Percentiles rank a stretch among this genome's conserved stretches.
phyloP scores from a whole-genome alignment of 2,888 invertebrate species.

The Tupiocoris notatus region DNA sequence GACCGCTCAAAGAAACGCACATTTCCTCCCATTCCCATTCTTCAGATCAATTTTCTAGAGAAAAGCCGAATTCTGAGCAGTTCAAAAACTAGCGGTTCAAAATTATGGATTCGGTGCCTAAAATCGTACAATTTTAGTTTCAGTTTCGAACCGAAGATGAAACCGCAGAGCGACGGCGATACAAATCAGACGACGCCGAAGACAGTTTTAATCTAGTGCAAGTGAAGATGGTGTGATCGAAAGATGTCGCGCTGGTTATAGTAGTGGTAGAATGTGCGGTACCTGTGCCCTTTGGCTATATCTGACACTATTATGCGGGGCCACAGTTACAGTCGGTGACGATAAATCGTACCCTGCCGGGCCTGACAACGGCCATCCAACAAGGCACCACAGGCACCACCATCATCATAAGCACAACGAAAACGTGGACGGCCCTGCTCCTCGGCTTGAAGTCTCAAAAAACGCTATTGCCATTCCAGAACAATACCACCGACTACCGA shows the following conservation, averaged over 20 bases:
- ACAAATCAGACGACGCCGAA: neutral
- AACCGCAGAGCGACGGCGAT: neutral
- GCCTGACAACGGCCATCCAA: constrained; percentile 17
- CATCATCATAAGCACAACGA: constrained; percentile 43
- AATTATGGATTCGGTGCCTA: too few species aligned
- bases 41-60: too few species aligned
- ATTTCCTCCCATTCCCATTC: too few species aligned
- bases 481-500: neutral
- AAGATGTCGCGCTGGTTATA: neutral
- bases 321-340: neutral
- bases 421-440: constrained; percentile 41
- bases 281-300: constrained; percentile 26
- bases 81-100: too few species aligned
- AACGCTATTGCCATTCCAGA: neutral
- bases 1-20: too few species aligned
- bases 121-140: constrained; percentile 1
- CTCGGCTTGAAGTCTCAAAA: constrained; percentile 22
- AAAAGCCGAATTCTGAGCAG: too few species aligned
- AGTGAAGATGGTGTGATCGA: constrained; percentile 20
- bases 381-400: constrained; percentile 41
- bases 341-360: constrained; percentile 11
- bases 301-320: constrained; percentile 25
- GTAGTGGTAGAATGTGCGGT: constrained; percentile 24
- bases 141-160: constrained; percentile 10
- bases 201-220: neutral